Conservation (phyloP, 2,113 vertebrate species). For the Myodes glareolus region DNA sequence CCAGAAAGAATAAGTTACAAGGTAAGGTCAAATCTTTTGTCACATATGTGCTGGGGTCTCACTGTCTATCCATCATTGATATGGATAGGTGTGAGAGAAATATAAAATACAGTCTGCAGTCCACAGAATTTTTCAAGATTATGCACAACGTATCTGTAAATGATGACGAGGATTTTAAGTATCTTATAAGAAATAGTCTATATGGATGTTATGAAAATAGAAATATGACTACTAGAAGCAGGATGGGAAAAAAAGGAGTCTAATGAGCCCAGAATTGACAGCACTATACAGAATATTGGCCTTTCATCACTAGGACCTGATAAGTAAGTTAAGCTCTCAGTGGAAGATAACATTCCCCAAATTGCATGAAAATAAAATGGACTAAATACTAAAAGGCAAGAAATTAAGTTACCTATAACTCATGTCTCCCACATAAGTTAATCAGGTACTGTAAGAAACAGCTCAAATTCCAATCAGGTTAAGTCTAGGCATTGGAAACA, state of each 20-base stretch:
- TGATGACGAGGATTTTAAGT: not conserved
- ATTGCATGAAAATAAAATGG: not conserved
- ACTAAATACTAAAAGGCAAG: not conserved
- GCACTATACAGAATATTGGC: not conserved
- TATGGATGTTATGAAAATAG: not conserved
- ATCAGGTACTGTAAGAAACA: not conserved
- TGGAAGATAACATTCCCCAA: not conserved
- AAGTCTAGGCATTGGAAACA: not conserved
- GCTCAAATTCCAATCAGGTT: constrained; percentile 9
- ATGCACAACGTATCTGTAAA: not conserved
- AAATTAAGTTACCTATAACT: constrained; percentile 10
- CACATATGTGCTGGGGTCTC: fast-evolving
- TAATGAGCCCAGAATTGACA: too few species aligned
- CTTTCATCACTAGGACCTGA: not conserved
- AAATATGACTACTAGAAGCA: not conserved
- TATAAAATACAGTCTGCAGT: not conserved
- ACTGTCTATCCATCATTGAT: too few species aligned
- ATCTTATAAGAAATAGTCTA: not conserved
- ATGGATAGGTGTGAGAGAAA: not conserved
- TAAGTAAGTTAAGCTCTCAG: not conserved
- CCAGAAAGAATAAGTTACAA: not conserved
- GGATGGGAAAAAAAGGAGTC: not conserved
- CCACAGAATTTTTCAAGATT: not conserved
- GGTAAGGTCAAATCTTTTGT: not conserved
- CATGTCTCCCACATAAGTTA: not conserved